phyloP scores from a whole-genome alignment of 2,888 invertebrate species.

The Plebejus argus region DNA sequence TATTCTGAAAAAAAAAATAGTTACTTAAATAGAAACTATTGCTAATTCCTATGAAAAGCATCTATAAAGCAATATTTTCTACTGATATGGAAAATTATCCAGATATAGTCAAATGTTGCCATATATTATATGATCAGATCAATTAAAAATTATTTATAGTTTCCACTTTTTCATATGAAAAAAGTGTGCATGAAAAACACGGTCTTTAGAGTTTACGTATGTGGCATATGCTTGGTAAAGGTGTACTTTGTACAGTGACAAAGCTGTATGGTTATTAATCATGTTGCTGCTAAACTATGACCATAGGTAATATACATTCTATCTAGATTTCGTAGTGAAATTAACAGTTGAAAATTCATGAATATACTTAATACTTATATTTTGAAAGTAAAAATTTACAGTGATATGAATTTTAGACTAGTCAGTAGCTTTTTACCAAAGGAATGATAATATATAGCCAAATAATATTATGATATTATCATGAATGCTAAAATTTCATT shows the following conservation, averaged over 20 bases:
- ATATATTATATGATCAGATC: constrained; percentile 2
- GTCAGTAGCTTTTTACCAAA: too few relatives aligned
- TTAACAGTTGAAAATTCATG: neutral
- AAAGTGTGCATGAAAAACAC: constrained; percentile 9
- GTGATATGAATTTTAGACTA: too few relatives aligned
- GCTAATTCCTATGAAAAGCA: neutral
- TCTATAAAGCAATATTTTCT: neutral
- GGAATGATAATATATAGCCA: too few relatives aligned
- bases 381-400: too few relatives aligned
- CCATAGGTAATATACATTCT: neutral
- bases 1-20: too few relatives aligned
- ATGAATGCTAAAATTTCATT: too few relatives aligned
- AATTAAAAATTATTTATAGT: constrained; percentile 28
- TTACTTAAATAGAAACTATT: neutral
- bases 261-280: constrained; percentile 14
- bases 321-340: neutral
- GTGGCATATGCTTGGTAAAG: constrained; percentile 27
- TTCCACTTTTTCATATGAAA: constrained; percentile 20
- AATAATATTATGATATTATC: too few relatives aligned
- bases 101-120: neutral
- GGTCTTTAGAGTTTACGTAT: neutral
- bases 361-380: too few relatives aligned
- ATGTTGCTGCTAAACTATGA: neutral
- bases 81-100: neutral
- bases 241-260: constrained; percentile 27